phyloP scores from a whole-genome alignment of 2,888 invertebrate genomes.

The Dynastes grantii region DNA sequence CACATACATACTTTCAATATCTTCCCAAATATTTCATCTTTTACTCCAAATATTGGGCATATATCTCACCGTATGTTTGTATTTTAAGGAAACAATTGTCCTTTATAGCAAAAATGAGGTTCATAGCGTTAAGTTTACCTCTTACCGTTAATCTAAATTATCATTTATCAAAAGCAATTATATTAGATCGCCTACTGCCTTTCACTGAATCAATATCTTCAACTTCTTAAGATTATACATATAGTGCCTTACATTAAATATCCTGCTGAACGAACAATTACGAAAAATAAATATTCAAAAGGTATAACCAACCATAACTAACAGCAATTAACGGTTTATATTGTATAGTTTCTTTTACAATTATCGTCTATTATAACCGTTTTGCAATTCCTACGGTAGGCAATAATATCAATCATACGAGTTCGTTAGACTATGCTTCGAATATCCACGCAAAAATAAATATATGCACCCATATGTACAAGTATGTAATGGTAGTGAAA shows the following conservation, averaged over 20 bases:
- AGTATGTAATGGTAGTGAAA: slow-evolving; percentile 24
- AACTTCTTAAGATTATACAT: background rate
- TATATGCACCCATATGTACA: background rate
- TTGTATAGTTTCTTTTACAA: slow-evolving; percentile 12
- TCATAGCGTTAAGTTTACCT: background rate
- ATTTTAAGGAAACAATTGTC: no score
- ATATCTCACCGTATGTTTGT: no score
- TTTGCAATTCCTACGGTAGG: slow-evolving; percentile 20
- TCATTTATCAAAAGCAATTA: background rate
- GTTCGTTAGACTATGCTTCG: background rate
- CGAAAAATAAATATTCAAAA: background rate
- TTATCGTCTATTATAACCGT: slow-evolving; percentile 21
- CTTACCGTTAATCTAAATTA: background rate
- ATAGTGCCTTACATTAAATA: background rate
- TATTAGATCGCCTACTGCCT: no score
- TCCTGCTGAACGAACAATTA: background rate
- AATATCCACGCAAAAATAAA: slow-evolving; percentile 21
- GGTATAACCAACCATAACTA: slow-evolving; percentile 19
- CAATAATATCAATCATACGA: slow-evolving; percentile 25
- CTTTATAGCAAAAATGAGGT: no score
- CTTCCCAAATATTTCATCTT: no score
- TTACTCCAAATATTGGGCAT: no score
- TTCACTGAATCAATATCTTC: background rate
- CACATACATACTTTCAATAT: no score
- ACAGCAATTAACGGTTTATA: slow-evolving; percentile 1